Base-by-base conservation (phyloP, 2,888 invertebrate genomes). In the Lumbricus terrestris region DNA sequence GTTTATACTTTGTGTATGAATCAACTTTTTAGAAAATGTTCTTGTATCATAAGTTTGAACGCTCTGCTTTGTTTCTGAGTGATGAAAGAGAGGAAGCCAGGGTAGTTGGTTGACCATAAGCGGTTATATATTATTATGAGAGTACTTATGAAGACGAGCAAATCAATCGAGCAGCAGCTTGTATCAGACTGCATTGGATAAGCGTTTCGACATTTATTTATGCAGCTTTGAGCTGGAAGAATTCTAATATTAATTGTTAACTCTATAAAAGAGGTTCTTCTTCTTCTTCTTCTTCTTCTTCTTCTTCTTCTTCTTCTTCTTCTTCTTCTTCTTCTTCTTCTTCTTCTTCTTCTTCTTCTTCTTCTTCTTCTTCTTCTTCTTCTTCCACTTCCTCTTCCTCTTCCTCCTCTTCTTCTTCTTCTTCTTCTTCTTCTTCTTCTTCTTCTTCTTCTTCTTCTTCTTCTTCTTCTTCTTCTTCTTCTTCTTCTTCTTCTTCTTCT, bases 301-400 rank as follows among this genome's bases (percentile, higher is more conserved):
- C n/a, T n/a, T n/a, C n/a, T n/a, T n/a, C n/a, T 82, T 23, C 82
- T 82, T 23, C 82, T 82, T 23, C 82, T 82, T 23, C 82, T 82
- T 23, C 82, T 82, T 23, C 82, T 82, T 23, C 82, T 82, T 23
- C 82, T 82, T 23, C 82, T 82, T 20, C 82, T 82, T 23, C 82
- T 82, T 23, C 82, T 82, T 20, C 82, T 82, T 23, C 82, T 82
- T 23, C 82, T 82, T 20, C 82, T 82, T 23, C 82, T 82, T 20
- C 88, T 40, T 23, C 89, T 88, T 23, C 40, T 40, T 38, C 40
- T 23, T 23, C 89, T 23, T 38, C 40, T 38, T 38, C 40, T 38
- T 29, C 89, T 38, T 29, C 89, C 40, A 88, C 89, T 88, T 29
- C 89, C 40, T 38, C 40, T 88, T 38, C 89, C 40, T 38, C 40